A percentile compares a stretch with the other conserved stretches of the same genome.
phyloP scores from a whole-genome alignment of 2,797 vertebrate species.

The Setipinna tenuifilis region DNA sequence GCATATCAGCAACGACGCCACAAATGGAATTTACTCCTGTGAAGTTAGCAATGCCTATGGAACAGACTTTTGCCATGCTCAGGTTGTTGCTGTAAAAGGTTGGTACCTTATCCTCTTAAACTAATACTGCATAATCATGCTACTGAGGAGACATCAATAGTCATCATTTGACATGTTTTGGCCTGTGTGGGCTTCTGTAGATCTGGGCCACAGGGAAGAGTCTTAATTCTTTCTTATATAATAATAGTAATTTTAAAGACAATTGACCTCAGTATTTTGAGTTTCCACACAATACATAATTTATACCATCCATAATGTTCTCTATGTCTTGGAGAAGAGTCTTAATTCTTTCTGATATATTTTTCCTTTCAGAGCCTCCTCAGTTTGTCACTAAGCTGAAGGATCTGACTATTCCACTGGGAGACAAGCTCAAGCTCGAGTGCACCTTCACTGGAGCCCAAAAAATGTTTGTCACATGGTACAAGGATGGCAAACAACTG shows the following conservation, averaged over 20 bases:
- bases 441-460: not conserved
- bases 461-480: constrained; percentile 12
- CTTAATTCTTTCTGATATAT: no score
- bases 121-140: no score
- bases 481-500: constrained; percentile 50
- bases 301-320: no score
- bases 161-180: no score
- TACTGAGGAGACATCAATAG: no score
- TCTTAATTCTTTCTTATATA: no score
- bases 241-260: no score
- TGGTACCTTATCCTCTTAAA: not conserved
- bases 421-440: not conserved
- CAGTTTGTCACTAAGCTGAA: constrained; percentile 10
- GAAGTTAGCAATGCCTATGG: constrained; percentile 79
- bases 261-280: no score
- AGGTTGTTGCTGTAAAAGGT: constrained; percentile 32
- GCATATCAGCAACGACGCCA: constrained; percentile 24
- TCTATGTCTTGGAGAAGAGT: no score
- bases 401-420: not conserved
- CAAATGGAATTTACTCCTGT: constrained; percentile 36
- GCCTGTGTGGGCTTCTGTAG: no score
- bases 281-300: no score
- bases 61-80: constrained; percentile 32
- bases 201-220: no score
- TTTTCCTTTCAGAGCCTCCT: not conserved